These are phyloP conservation scores for Andrena cerasifolii DNA, from an alignment of 1,140 invertebrate genomes.

Conservation along the genomic window DNA sequence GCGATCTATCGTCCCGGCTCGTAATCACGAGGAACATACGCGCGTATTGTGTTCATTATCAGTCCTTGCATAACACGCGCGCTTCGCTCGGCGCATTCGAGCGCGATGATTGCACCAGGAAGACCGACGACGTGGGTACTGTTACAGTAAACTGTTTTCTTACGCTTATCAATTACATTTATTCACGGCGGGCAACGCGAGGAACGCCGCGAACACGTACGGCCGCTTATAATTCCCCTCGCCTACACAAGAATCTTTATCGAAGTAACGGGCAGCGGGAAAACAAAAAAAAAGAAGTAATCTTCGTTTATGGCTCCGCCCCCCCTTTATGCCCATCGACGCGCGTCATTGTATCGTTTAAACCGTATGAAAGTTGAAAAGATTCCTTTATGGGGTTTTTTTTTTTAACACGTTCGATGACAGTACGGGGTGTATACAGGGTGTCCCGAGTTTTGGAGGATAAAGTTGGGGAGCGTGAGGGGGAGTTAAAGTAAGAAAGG, in stretches of 20 bases:
- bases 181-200: constrained; percentile 8
- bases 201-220: neutral
- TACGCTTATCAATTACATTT: constrained; percentile 21
- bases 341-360: too few species aligned
- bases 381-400: neutral
- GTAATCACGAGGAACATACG: constrained; percentile 8
- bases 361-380: neutral
- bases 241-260: too few species aligned
- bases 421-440: too few species aligned
- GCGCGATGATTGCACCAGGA: constrained; percentile 16
- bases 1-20: neutral
- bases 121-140: constrained; percentile 18
- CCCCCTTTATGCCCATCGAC: too few species aligned
- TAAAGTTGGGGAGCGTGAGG: too few species aligned
- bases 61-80: constrained; percentile 26
- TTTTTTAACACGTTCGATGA: too few species aligned
- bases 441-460: too few species aligned
- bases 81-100: constrained; percentile 6
- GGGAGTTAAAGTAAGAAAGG: too few species aligned
- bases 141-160: constrained; percentile 40
- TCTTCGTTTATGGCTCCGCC: too few species aligned
- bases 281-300: too few species aligned
- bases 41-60: constrained; percentile 29
- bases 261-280: too few species aligned
- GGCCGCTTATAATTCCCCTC: too few species aligned